Evolutionary conservation across 2,797 vertebrate genomes (phyloP).

Genomic region (Bothrops alternatus): DNA sequence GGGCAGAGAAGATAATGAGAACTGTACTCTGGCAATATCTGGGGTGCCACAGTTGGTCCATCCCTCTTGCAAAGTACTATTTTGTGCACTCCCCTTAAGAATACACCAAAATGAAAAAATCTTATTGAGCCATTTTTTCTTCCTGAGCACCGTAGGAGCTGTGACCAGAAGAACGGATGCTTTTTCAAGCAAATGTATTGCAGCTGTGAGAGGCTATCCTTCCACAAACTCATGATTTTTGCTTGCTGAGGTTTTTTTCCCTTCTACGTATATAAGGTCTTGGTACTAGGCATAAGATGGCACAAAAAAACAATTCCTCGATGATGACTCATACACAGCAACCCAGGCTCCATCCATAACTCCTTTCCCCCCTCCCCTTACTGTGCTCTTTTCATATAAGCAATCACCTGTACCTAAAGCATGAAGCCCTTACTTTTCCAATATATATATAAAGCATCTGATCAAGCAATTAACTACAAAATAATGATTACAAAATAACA

Average conservation of each 20-base stretch:
- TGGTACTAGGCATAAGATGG: too few relatives aligned
- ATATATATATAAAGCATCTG: too few relatives aligned
- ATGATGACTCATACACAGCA: too few relatives aligned
- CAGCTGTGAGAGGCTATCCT: neutral
- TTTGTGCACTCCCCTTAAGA: neutral
- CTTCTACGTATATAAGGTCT: neutral
- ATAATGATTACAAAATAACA: too few relatives aligned
- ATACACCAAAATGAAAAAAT: neutral
- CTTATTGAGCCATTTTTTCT: neutral
- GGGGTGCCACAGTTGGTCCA: neutral
- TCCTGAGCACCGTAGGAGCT: neutral
- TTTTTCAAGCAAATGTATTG: neutral
- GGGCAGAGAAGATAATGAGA: neutral
- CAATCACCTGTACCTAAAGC: too few relatives aligned
- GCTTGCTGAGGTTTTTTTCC: neutral
- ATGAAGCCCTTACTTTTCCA: too few relatives aligned
- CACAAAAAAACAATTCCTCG: too few relatives aligned
- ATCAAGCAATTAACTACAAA: too few relatives aligned
- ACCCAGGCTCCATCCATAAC: too few relatives aligned
- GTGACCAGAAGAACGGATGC: neutral
- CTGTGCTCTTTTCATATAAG: too few relatives aligned
- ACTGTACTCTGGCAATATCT: neutral
- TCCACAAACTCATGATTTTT: neutral
- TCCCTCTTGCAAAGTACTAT: neutral
- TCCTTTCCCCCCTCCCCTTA: too few relatives aligned